phyloP scores from a whole-genome alignment of 2,888 invertebrate genomes.

The Drosophila testacea region DNA sequence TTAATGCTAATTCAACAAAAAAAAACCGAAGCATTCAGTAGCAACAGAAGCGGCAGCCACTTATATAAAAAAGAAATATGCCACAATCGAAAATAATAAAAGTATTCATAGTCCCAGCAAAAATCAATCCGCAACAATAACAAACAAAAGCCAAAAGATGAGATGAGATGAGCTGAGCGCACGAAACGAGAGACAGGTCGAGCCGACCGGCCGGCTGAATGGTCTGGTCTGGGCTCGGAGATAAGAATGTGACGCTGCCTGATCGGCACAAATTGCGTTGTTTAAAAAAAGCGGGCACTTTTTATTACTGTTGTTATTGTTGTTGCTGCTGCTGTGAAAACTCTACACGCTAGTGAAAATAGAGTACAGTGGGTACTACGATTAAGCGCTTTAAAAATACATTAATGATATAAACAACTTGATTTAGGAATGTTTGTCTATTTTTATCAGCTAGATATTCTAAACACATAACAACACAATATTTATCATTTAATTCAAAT shows the following conservation, averaged over 20 bases:
- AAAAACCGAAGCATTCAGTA: conserved; percentile 1
- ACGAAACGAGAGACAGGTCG: conserved; percentile 45
- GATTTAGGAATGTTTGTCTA: no score
- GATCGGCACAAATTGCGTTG: conserved; percentile 62
- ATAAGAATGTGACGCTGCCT: conserved; percentile 38
- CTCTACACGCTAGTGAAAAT: conserved; percentile 19
- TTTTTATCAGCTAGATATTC: no score
- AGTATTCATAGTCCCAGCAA: conserved; percentile 48
- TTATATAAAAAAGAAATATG: conserved; percentile 34
- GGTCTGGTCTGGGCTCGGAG: conserved; percentile 10
- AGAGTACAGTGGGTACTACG: conserved; percentile 13
- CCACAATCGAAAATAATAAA: conserved; percentile 50
- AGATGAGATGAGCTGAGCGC: conserved; percentile 16
- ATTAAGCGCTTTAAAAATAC: not conserved
- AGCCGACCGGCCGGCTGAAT: conserved; percentile 10
- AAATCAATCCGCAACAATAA: conserved; percentile 57
- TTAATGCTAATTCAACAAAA: conserved; percentile 72
- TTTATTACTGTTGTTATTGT: conserved; percentile 19
- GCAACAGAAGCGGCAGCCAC: conserved; percentile 14
- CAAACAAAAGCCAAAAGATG: conserved; percentile 41
- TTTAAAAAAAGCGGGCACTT: conserved; percentile 36
- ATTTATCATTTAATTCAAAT: no score
- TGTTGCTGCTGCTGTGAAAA: conserved; percentile 16
- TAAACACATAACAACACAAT: no score
- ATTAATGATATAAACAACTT: no score